Conservation (phyloP, 2,113 vertebrate species). For the Procavia capensis region DNA sequence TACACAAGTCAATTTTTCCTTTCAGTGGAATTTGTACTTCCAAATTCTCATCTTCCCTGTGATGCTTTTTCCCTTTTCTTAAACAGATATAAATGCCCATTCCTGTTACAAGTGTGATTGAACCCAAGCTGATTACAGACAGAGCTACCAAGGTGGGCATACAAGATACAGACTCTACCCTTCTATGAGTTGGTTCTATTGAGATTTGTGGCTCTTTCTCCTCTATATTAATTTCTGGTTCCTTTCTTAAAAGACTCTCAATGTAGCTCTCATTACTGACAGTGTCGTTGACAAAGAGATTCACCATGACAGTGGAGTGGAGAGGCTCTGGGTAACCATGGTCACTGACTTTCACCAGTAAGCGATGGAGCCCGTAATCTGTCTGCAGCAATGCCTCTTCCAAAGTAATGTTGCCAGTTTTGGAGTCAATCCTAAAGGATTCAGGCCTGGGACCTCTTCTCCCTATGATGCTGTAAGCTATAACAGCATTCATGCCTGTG, state of each 20-base stretch:
- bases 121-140: conserved; percentile 92
- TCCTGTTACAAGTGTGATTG: conserved; percentile 91
- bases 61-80: conserved; percentile 90
- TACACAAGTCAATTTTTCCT: conserved; percentile 91
- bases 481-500: conserved; percentile 99
- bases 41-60: conserved; percentile 88
- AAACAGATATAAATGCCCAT: conserved; percentile 95
- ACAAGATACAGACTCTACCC: conserved; percentile 90
- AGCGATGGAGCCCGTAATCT: conserved; percentile 95
- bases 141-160: conserved; percentile 92
- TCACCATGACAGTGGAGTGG: conserved; percentile 96
- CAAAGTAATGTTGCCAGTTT: conserved; percentile 98
- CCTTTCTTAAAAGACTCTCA: conserved; percentile 94
- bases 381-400: conserved; percentile 93
- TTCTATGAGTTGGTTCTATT: conserved; percentile 90
- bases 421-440: conserved; percentile 96
- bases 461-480: conserved; percentile 98
- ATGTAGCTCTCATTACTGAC: conserved; percentile 98
- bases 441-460: conserved; percentile 94
- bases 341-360: conserved; percentile 97
- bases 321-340: conserved; percentile 98
- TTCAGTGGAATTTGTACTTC: conserved; percentile 96
- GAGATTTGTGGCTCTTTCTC: conserved; percentile 93
- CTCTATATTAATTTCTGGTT: conserved; percentile 93
- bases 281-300: conserved; percentile 98